Percentiles rank a stretch among this genome's conserved stretches.
phyloP scores from a whole-genome alignment of 23 tunicate species.

The Halocynthia aurantium region DNA sequence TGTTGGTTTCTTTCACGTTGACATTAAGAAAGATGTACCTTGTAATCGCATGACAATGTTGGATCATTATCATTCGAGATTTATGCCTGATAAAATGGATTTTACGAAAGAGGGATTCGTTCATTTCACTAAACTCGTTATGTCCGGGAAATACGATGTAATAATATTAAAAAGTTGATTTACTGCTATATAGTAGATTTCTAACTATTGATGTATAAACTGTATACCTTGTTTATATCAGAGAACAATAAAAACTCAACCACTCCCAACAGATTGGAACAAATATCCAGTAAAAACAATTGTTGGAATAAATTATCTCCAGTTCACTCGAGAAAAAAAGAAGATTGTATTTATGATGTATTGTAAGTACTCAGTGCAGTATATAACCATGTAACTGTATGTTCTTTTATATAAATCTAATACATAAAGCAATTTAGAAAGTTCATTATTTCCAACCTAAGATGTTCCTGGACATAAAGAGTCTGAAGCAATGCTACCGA shows the following conservation, averaged over 20 bases:
- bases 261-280: conserved; percentile 69
- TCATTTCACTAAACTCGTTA: conserved; percentile 50
- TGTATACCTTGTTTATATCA: conserved; percentile 12
- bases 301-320: conserved; percentile 60
- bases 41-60: conserved; percentile 68
- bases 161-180: not conserved
- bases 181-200: too few species aligned
- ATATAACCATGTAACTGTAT: not conserved
- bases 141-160: conserved; percentile 63
- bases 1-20: conserved; percentile 58
- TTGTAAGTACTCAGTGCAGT: conserved; percentile 37
- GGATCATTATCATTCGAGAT: conserved; percentile 63
- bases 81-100: conserved; percentile 36
- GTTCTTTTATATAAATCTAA: too few species aligned
- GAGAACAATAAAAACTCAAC: conserved; percentile 58
- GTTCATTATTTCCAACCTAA: not conserved
- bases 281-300: conserved; percentile 62
- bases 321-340: conserved; percentile 39
- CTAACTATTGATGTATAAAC: not conserved
- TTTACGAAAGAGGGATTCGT: conserved; percentile 43
- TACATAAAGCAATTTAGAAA: too few species aligned
- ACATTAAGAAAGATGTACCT: conserved; percentile 64
- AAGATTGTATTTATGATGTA: conserved; percentile 52
- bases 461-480: conserved; percentile 31
- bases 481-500: conserved; percentile 38